phyloP scores from a whole-genome alignment of 2,797 vertebrate species.

The Sebastiscus tertius region DNA sequence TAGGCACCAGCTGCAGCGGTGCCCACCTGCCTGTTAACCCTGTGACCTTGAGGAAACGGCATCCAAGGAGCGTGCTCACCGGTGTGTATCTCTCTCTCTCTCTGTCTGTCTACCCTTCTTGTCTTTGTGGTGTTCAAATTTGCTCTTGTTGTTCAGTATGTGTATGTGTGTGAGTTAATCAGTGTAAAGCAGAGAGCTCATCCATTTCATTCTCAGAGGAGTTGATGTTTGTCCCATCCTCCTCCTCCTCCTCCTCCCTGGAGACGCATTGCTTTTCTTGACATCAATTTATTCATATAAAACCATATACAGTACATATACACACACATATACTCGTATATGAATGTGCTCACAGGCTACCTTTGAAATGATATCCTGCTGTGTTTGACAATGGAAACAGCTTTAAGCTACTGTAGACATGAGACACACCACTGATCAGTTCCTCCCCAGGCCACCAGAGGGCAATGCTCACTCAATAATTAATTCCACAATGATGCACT shows the following conservation, averaged over 20 bases:
- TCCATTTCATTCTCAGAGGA: constrained; percentile 45
- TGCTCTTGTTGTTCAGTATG: constrained; percentile 20
- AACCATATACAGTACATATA: not conserved
- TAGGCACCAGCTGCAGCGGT: constrained; percentile 66
- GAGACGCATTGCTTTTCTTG: constrained; percentile 58
- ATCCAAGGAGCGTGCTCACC: constrained; percentile 15
- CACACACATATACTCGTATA: not conserved
- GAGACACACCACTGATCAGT: not conserved
- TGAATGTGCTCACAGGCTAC: not conserved
- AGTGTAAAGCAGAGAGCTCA: constrained; percentile 50
- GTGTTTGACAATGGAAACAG: constrained; percentile 8
- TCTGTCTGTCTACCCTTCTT: not conserved
- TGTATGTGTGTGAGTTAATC: constrained; percentile 61
- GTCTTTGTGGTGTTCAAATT: constrained; percentile 13
- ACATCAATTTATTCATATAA: constrained; percentile 66
- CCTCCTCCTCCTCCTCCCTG: constrained; percentile 33
- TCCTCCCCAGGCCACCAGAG: constrained; percentile 61
- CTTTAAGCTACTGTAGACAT: not conserved
- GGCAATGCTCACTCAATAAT: constrained; percentile 71
- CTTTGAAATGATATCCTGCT: constrained; percentile 14
- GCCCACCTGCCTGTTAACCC: constrained; percentile 62
- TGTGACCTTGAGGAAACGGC: constrained; percentile 67
- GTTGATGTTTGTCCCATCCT: not conserved
- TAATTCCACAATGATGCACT: not conserved
- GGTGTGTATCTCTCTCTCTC: not conserved